Evolutionary conservation across 2,888 invertebrate species (phyloP).

Genomic region (Blera fallax): DNA sequence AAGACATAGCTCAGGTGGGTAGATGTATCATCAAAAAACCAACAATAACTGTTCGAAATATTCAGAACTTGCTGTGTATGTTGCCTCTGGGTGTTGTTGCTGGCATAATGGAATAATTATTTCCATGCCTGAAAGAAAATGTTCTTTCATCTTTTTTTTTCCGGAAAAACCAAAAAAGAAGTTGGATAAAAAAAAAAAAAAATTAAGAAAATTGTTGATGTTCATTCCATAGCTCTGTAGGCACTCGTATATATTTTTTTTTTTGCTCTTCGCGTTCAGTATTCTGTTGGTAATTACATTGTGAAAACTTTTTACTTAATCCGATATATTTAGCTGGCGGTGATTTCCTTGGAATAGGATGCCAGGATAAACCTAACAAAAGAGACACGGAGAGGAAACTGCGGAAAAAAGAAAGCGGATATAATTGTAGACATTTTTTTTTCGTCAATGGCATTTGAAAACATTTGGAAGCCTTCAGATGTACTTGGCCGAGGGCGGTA

Average conservation of each 20-base stretch:
- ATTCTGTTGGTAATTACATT: conserved; percentile 41
- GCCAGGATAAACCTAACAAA: neutral
- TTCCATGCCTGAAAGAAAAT: conserved; percentile 16
- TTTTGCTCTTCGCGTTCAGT: neutral
- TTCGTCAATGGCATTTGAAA: neutral
- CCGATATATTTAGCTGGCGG: conserved; percentile 28
- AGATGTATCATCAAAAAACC: neutral
- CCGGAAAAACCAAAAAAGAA: neutral
- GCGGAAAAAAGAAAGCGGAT: neutral
- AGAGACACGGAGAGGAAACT: neutral
- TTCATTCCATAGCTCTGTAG: neutral
- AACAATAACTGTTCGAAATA: neutral
- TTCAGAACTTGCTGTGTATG: neutral
- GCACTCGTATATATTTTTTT: no score
- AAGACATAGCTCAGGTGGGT: conserved; percentile 19
- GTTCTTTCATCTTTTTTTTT: conserved; percentile 1
- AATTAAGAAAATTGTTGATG: conserved; percentile 19
- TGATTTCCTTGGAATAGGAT: neutral
- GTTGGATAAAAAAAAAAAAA: neutral
- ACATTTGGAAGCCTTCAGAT: neutral
- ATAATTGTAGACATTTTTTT: neutral
- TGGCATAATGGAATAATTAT: conserved; percentile 51
- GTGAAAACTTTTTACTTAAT: conserved; percentile 45
- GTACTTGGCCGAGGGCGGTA: neutral
- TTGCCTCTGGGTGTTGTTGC: conserved; percentile 5